Conservation (phyloP, 2,113 vertebrate species). For the Sialia sialis region DNA sequence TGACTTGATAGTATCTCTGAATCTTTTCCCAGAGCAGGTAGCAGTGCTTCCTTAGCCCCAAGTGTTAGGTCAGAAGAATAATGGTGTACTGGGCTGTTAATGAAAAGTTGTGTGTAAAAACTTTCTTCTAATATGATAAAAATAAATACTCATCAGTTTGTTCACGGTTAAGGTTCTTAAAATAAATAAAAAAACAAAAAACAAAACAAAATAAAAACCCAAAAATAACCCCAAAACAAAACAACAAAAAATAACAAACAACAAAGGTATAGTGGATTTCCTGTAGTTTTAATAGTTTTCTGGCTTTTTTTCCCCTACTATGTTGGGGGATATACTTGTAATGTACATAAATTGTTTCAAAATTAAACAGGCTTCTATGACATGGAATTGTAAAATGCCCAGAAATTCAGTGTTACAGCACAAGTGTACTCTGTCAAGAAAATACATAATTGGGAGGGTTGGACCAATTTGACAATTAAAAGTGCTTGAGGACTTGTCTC, state of each 20-base stretch:
- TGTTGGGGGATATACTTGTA: neutral
- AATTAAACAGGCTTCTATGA: neutral
- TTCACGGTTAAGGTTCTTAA: neutral
- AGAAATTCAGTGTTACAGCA: neutral
- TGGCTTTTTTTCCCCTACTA: rapidly evolving
- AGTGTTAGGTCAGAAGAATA: neutral
- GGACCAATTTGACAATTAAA: neutral
- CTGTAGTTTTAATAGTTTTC: neutral
- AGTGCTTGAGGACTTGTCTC: neutral
- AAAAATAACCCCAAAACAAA: too few relatives aligned
- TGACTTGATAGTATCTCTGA: neutral
- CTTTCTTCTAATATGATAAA: neutral
- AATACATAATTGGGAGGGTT: neutral
- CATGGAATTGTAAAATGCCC: neutral
- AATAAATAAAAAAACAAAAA: too few relatives aligned
- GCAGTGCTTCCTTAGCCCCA: neutral
- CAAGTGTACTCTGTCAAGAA: neutral
- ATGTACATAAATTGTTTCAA: neutral
- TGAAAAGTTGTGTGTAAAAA: neutral
- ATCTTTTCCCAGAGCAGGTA: neutral
- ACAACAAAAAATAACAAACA: too few relatives aligned
- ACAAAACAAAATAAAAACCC: too few relatives aligned
- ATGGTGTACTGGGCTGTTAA: neutral
- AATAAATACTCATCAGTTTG: neutral
- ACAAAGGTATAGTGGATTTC: neutral